Evolutionary conservation across 2,113 vertebrate species (phyloP).

Genomic region (Pardalotus punctatus): DNA sequence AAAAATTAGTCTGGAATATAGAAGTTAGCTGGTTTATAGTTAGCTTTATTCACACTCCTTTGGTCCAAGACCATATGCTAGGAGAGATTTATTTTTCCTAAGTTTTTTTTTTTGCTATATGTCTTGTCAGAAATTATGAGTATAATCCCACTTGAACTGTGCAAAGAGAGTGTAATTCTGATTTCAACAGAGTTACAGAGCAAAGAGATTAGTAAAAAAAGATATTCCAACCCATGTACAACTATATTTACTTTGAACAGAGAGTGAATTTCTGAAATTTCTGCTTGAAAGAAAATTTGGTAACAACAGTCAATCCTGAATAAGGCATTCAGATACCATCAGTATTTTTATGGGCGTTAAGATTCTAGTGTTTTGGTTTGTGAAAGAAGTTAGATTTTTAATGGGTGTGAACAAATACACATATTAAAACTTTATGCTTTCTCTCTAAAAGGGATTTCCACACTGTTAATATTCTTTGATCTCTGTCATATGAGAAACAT

Average conservation of each 20-base stretch:
- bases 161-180: neutral
- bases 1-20: neutral
- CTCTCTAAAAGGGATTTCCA: neutral
- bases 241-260: neutral
- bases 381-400: neutral
- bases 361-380: neutral
- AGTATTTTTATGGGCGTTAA: neutral
- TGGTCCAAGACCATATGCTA: neutral
- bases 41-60: neutral
- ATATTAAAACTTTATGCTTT: neutral
- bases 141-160: neutral
- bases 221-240: neutral
- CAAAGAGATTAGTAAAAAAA: neutral
- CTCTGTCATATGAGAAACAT: neutral
- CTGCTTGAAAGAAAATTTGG: neutral
- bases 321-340: neutral
- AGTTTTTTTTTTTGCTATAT: neutral
- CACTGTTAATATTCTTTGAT: neutral
- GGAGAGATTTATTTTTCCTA: neutral
- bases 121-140: neutral
- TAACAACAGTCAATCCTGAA: neutral
- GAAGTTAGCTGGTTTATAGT: neutral
- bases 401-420: fast-evolving
- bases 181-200: neutral
- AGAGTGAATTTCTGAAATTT: neutral